phyloP scores from a whole-genome alignment of 1,140 invertebrate genomes.

The Anthonomus grandis region DNA sequence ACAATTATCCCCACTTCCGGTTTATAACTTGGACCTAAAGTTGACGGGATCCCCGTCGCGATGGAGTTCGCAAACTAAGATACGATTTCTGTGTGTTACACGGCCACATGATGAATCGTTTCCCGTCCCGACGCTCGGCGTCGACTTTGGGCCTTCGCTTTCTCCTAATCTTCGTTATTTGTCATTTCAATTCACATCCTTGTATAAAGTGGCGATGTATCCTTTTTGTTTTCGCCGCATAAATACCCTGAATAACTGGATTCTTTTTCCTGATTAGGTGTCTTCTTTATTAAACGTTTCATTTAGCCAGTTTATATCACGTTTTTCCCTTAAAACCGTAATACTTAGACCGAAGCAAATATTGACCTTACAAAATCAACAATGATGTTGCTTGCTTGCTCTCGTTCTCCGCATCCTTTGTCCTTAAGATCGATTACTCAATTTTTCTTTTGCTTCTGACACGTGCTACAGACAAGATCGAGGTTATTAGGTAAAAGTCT shows the following conservation, averaged over 20 bases:
- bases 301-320: too few species aligned
- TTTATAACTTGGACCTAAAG: constrained; percentile 20
- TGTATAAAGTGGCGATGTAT: constrained; percentile 42
- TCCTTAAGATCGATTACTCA: constrained; percentile 6
- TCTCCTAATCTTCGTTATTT: constrained; percentile 42
- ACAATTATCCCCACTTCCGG: constrained; percentile 19
- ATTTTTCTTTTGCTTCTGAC: constrained; percentile 11
- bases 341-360: constrained; percentile 16
- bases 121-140: constrained; percentile 41
- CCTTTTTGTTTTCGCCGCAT: constrained; percentile 43
- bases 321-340: constrained; percentile 13
- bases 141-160: constrained; percentile 38
- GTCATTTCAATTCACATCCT: constrained; percentile 44
- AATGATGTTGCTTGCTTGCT: constrained; percentile 2
- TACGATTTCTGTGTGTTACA: constrained; percentile 21
- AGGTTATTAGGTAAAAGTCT: constrained; percentile 21
- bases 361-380: constrained; percentile 6
- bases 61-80: constrained; percentile 10
- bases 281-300: too few species aligned
- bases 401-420: constrained; percentile 8
- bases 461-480: constrained; percentile 15
- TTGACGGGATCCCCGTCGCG: constrained; percentile 6
- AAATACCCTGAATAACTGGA: too few species aligned
- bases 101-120: constrained; percentile 40
- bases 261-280: too few species aligned